Evolutionary conservation across 2,888 invertebrate species (phyloP).

Genomic region (Cheilosia vernalis): DNA sequence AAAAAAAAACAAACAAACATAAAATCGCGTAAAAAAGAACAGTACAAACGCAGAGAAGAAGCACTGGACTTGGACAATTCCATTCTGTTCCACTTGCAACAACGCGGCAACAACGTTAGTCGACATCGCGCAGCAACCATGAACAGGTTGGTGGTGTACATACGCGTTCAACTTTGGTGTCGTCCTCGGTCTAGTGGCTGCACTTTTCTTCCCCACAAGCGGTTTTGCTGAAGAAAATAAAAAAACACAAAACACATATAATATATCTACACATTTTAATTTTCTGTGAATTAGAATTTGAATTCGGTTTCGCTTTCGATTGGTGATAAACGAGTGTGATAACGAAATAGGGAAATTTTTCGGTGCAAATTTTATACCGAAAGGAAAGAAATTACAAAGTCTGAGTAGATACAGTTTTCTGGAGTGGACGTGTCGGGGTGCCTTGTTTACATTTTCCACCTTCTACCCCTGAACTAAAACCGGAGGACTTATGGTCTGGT

Average conservation of each 20-base stretch:
- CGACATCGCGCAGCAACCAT: constrained; percentile 75
- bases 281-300: constrained; percentile 24
- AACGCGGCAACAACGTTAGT: constrained; percentile 65
- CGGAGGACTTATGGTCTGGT: not conserved
- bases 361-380: constrained; percentile 21
- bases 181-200: constrained; percentile 63
- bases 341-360: constrained; percentile 1
- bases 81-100: constrained; percentile 73
- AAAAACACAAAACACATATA: not conserved
- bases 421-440: constrained; percentile 16
- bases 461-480: constrained; percentile 17
- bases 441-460: constrained; percentile 63
- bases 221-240: constrained; percentile 34
- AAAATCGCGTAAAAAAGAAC: constrained; percentile 10
- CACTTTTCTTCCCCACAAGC: constrained; percentile 39
- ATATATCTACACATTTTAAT: constrained; percentile 16
- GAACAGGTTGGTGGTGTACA: constrained; percentile 75
- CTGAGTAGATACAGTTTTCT: constrained; percentile 25
- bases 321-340: constrained; percentile 37
- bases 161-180: constrained; percentile 70
- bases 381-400: constrained; percentile 11
- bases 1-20: too few relatives aligned
- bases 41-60: constrained; percentile 41
- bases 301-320: constrained; percentile 25
- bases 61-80: constrained; percentile 47